Percentiles rank a stretch among this genome's conserved stretches.
These are phyloP conservation scores for Enteromius unitaeniatus DNA, from an alignment of 2,797 vertebrate species.

Conservation along the genomic window DNA sequence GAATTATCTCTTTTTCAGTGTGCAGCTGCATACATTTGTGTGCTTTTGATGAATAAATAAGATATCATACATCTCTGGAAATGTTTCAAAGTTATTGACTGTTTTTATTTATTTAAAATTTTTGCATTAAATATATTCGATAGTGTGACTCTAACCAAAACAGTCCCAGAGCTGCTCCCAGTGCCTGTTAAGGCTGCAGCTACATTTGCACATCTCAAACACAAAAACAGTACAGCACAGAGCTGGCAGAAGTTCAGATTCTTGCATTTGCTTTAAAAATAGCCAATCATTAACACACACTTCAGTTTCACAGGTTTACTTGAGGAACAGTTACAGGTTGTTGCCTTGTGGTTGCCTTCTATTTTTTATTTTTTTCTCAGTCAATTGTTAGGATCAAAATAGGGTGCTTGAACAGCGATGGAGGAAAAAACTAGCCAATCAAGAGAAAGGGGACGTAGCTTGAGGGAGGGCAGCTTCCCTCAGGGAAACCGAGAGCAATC, in stretches of 20 bases:
- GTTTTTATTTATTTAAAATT: conserved; percentile 7
- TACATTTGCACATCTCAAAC: conserved; percentile 11
- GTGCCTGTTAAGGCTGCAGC: neutral
- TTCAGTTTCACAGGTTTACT: conserved; percentile 15
- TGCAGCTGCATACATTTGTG: conserved; percentile 6
- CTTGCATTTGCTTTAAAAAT: conserved; percentile 15
- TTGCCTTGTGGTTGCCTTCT: neutral
- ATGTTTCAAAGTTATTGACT: conserved; percentile 21
- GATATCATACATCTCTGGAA: conserved; percentile 12
- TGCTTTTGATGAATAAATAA: conserved; percentile 21
- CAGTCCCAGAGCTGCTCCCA: neutral
- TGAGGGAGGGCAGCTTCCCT: neutral
- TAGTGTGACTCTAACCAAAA: neutral
- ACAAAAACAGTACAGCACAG: neutral
- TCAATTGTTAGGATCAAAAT: conserved; percentile 46
- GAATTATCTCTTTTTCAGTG: neutral
- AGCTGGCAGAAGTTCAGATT: conserved; percentile 23
- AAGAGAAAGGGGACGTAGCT: conserved; percentile 2
- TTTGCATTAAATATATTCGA: conserved; percentile 20
- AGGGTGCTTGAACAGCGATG: conserved; percentile 29
- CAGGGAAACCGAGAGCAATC: conserved; percentile 52
- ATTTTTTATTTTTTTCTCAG: conserved; percentile 7
- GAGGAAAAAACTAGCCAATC: conserved; percentile 35
- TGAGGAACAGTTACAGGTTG: neutral
- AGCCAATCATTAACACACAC: neutral